Evolutionary conservation across 2,888 invertebrate species (phyloP).

Genomic region (Notodonta dromedarius): DNA sequence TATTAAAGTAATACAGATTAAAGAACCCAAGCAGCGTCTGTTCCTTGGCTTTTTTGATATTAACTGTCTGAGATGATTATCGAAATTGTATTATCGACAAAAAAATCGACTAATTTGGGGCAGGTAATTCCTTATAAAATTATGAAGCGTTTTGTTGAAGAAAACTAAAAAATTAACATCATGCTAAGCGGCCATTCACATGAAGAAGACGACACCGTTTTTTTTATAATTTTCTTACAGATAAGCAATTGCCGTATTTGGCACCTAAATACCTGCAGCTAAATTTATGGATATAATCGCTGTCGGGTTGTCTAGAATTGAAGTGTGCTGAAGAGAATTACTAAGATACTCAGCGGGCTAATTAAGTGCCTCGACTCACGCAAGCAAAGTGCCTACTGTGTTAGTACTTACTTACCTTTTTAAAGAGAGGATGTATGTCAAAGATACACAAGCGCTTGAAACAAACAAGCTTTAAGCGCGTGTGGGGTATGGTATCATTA

Average conservation of each 20-base stretch:
- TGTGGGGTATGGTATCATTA: too few species aligned
- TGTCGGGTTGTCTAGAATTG: too few species aligned
- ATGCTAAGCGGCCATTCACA: too few species aligned
- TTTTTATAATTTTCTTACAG: too few species aligned
- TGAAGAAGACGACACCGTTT: too few species aligned
- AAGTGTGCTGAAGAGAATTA: too few species aligned
- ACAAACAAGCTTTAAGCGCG: too few species aligned
- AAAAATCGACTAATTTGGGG: not conserved
- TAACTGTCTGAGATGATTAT: not conserved
- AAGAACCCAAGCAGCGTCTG: constrained; percentile 44
- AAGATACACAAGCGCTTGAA: constrained; percentile 3
- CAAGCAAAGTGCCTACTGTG: constrained; percentile 23
- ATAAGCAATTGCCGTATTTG: too few species aligned
- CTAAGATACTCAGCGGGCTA: not conserved
- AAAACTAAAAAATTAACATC: not conserved
- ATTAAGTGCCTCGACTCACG: not conserved
- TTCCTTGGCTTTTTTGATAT: constrained; percentile 34
- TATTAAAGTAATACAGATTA: constrained; percentile 59
- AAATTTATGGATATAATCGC: too few species aligned
- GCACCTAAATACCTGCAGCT: too few species aligned
- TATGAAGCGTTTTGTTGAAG: not conserved
- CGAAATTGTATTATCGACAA: not conserved
- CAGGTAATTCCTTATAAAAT: not conserved
- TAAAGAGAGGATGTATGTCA: constrained; percentile 17
- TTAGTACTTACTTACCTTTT: constrained; percentile 19